These are phyloP conservation scores for Cistogaster globosa DNA, from an alignment of 2,888 invertebrate genomes.

Conservation along the genomic window DNA sequence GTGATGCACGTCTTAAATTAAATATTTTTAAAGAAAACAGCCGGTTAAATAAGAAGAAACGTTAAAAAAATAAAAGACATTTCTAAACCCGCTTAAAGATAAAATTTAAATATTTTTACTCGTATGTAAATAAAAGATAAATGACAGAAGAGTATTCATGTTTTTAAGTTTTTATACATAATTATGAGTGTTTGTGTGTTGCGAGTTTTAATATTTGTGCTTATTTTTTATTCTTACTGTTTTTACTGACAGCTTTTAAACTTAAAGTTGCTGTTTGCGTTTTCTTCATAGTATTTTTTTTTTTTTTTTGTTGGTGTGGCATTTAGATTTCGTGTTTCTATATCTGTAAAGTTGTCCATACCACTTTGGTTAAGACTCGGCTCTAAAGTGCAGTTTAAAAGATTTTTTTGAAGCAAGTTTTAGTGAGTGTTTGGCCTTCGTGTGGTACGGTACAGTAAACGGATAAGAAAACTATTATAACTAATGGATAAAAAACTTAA, in stretches of 20 bases:
- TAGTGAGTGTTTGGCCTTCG: constrained; percentile 83
- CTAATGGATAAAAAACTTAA: background rate
- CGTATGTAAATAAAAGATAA: constrained; percentile 25
- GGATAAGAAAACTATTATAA: constrained; percentile 64
- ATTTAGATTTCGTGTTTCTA: constrained; percentile 46
- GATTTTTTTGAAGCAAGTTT: constrained; percentile 80
- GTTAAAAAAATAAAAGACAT: constrained; percentile 46
- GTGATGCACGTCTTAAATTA: constrained; percentile 52
- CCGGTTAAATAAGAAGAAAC: constrained; percentile 59
- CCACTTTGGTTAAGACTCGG: constrained; percentile 56
- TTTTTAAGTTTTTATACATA: background rate
- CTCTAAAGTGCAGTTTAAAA: constrained; percentile 67
- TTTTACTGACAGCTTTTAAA: constrained; percentile 40
- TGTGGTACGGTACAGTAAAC: constrained; percentile 82
- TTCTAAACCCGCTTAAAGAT: constrained; percentile 44
- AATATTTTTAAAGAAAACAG: constrained; percentile 23
- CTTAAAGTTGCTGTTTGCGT: constrained; percentile 38
- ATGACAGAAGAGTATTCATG: constrained; percentile 19
- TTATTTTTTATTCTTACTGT: constrained; percentile 35
- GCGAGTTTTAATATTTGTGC: constrained; percentile 39
- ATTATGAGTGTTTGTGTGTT: background rate
- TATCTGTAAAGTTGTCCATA: constrained; percentile 62
- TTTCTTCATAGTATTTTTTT: constrained; percentile 28
- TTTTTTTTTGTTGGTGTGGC: no score
- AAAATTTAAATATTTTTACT: constrained; percentile 12